Conservation (phyloP, 2,113 vertebrate species). For the Callocephalon fimbriatum region DNA sequence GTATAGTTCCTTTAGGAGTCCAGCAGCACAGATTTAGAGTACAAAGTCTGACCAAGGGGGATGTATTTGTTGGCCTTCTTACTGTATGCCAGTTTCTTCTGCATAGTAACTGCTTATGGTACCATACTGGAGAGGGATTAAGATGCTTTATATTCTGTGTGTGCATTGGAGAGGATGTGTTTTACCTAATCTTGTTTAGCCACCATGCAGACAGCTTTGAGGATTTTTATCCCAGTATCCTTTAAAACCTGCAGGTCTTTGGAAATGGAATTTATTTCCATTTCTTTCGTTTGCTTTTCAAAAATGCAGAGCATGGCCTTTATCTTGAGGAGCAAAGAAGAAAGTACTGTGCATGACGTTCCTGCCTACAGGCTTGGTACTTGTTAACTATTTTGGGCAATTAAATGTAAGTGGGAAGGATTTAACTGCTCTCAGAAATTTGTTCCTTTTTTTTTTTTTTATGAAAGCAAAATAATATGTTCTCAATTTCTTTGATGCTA, state of each 20-base stretch:
- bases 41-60: not conserved
- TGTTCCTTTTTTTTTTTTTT: not conserved
- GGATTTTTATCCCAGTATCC: conserved; percentile 72
- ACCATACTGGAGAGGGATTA: conserved; percentile 59
- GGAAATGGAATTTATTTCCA: conserved; percentile 73
- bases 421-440: conserved; percentile 23
- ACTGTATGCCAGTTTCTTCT: not conserved
- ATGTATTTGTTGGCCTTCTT: not conserved
- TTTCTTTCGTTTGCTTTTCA: conserved; percentile 77
- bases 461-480: conserved; percentile 15
- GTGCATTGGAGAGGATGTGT: conserved; percentile 84
- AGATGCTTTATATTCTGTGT: conserved; percentile 83
- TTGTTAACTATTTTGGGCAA: conserved; percentile 83
- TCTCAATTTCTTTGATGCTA: conserved; percentile 69
- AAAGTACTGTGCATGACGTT: conserved; percentile 67
- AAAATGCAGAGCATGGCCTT: conserved; percentile 68
- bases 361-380: conserved; percentile 78
- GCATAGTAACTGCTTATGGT: conserved; percentile 50
- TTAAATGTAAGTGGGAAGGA: conserved; percentile 10
- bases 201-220: conserved; percentile 83
- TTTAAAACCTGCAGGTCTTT: conserved; percentile 79
- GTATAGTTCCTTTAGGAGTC: not conserved
- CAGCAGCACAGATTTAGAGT: not conserved
- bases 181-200: conserved; percentile 88
- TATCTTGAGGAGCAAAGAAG: conserved; percentile 62